These are phyloP conservation scores for Cyanoramphus novaezelandiae DNA, from an alignment of 2,113 vertebrate species.

Conservation along the genomic window DNA sequence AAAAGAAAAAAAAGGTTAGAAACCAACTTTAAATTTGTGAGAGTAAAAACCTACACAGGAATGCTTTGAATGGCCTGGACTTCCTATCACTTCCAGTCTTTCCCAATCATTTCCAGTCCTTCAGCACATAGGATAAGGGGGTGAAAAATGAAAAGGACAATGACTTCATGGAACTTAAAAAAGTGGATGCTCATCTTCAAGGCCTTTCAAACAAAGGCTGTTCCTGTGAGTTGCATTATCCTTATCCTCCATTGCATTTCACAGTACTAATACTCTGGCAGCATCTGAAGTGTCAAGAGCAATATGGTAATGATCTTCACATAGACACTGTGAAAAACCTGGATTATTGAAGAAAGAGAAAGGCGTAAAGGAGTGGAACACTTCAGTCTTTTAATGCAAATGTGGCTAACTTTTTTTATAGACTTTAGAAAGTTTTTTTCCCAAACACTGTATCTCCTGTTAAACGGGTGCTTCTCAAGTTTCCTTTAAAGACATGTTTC, in stretches of 20 bases:
- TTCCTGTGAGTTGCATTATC: background rate
- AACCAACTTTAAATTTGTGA: background rate
- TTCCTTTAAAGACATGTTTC: conserved; percentile 44
- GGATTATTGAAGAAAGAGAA: conserved; percentile 17
- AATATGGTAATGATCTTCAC: conserved; percentile 37
- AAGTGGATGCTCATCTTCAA: background rate
- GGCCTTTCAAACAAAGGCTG: background rate
- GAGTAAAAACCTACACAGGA: conserved; percentile 1
- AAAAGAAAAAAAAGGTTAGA: background rate
- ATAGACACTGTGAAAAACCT: conserved; percentile 14
- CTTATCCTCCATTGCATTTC: background rate
- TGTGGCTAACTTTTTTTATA: background rate
- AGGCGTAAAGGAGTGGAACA: background rate
- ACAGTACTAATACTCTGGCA: background rate
- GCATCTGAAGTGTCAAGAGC: conserved; percentile 16
- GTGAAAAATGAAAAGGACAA: background rate
- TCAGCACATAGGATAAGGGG: background rate
- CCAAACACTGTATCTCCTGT: conserved; percentile 5
- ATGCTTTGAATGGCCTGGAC: background rate
- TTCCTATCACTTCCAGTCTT: background rate
- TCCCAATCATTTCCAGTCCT: background rate
- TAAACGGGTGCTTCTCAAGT: conserved; percentile 39
- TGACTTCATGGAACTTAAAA: background rate
- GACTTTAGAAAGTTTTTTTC: conserved; percentile 11
- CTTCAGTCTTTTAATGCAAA: conserved; percentile 43